Base-by-base conservation (phyloP, 2,888 invertebrate genomes). In the Melinopterus prodromus region DNA sequence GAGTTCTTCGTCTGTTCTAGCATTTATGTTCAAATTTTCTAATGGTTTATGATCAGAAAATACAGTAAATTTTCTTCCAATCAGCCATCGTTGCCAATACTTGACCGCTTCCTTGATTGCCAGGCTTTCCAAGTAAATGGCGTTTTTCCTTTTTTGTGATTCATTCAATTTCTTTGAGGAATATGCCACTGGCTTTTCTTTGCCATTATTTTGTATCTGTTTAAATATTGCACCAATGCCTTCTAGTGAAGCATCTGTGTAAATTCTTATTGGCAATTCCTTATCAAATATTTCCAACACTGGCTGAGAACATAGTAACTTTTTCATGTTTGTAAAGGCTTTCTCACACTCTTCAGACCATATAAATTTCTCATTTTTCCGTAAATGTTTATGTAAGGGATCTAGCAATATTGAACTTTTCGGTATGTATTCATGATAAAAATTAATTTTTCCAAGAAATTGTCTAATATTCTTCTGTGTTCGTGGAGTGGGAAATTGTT, bases 161-260 rank as follows among this genome's bases (percentile, higher is more conserved):
- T 84, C 82, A 74, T 82, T 85, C 15, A 84, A 77, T 81, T 85
- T 85, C 80, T 84, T 83, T 80, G 79, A 79, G 38, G 76, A 81
- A 38, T 79, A 77, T 7, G 83, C 82, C 16, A 83, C 82, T 35
- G 81, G 80, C 78, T 81, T 83, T 77, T 81, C 70, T 77, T 78
- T 36, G 16, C 79, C 80, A 81, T 83, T 74, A 26, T n/a, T 16
- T 78, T 85, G 83, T 78, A 70, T 75, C 76, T 84, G 84, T 81
- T 84, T 85, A 35, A 84, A 77, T 38, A 83, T 79, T 79, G 83
- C 83, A 7, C 83, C 84, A n/a, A 85, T 81, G 38, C 85, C 84
- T 78, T 82, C 75, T 26, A 82, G 76, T 74, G 77, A 78, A 15
- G 81, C 84, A 83, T 84, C 80, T 69, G 78, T 80, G 71, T 80